Percentiles rank a stretch among this genome's conserved stretches.
Conservation (phyloP, 2,797 vertebrate genomes). For the Semotilus atromaculatus region DNA sequence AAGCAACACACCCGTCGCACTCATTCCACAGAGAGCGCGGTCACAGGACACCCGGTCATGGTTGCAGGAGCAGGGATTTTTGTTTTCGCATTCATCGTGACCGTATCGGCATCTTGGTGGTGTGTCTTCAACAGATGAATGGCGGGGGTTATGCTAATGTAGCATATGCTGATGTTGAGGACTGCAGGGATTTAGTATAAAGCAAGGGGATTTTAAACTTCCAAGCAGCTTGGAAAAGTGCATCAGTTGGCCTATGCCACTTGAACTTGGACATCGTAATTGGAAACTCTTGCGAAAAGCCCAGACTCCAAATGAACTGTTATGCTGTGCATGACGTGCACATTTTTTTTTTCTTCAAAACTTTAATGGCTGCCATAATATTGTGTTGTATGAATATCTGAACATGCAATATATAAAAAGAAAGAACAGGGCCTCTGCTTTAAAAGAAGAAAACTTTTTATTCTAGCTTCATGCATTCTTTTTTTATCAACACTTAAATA, state of each 20-base stretch:
- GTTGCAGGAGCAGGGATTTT: constrained; percentile 11
- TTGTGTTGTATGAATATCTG: not conserved
- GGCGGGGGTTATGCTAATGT: constrained; percentile 14
- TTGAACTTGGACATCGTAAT: not conserved
- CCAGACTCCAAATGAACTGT: not conserved
- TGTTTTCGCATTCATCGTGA: not conserved
- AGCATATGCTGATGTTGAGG: constrained; percentile 18
- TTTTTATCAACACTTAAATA: no score
- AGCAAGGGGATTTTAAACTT: not conserved
- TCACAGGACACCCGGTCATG: not conserved
- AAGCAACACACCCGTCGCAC: constrained; percentile 22
- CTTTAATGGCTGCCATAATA: not conserved
- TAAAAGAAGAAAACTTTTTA: no score
- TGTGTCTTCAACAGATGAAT: constrained; percentile 8
- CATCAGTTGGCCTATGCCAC: not conserved
- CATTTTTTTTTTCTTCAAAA: not conserved
- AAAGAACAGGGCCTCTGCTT: no score
- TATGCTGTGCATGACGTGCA: not conserved
- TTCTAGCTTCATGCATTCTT: no score
- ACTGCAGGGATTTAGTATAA: not conserved
- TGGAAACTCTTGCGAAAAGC: not conserved
- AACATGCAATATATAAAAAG: not conserved
- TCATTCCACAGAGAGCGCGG: constrained; percentile 21
- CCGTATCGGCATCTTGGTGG: not conserved
- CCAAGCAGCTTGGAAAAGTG: not conserved